Evolutionary conservation across 1,140 invertebrate genomes (phyloP), one percentile per base, ranked within the genome.

Genomic region (Adoxophyes honmai): DNA sequence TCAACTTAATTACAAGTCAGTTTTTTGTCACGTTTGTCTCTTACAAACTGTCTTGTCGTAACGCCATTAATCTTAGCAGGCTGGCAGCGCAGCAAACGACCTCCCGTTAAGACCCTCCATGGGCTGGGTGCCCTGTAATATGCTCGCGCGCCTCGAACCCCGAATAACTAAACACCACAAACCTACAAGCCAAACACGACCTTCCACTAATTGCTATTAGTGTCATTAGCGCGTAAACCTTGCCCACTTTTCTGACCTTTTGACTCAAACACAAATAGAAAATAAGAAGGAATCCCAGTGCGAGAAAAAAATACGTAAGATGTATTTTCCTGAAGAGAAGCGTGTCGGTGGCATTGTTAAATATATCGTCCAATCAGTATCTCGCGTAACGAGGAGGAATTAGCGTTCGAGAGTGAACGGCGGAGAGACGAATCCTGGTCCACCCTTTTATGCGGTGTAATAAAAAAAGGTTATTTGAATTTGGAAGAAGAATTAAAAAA

Each of bases 361-460:
- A 88, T 86, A 88, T 87, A 85, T 86, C 73, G 81, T 82, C 82
- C 84, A 88, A 88, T 88, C 81, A 88, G 84, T 81, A 81, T 76
- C 73, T 69, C 58, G 65, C 38, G 65, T 69, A 70, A 72, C 71
- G 75, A 70, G 63, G 59, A 81, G 77, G 70, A 86, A 84, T 84
- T 86, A 86, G 75, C 79, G 82, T 83, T 79, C 60, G 65, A 70
- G 75, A 82, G 65, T 63, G 72, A 81, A 75, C 70, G 70, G 60
- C 71, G 54, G 65, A 71, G 65, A 65, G 70, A 71, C 73, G 76
- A 78, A 73, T 78, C 79, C 66, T 70, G 73, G 74, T 81, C 73
- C 80, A 85, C 82, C 81, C 82, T 84, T 84, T 85, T 85, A 81
- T 78, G 74, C 71, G 73, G 62, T 60, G 72, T 71, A 78, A 75